These are phyloP conservation scores for Oscheius sp. DNA, from an alignment of 2,888 invertebrate genomes.

Conservation along the genomic window DNA sequence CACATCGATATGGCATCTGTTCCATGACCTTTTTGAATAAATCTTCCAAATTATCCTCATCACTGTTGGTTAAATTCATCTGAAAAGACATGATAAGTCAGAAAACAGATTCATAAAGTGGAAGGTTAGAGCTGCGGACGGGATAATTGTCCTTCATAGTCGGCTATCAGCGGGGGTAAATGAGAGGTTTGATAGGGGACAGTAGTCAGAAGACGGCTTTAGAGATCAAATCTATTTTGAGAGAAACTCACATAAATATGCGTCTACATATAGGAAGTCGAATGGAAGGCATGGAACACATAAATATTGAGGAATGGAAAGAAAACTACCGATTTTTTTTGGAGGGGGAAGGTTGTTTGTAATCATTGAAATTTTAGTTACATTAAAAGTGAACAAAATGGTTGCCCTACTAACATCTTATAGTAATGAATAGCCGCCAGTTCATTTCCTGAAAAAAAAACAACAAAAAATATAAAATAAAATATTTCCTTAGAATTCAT, in stretches of 20 bases:
- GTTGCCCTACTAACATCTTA: neutral
- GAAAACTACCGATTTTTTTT: neutral
- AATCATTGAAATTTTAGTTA: neutral
- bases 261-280: too few species aligned
- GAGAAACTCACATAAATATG: too few species aligned
- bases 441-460: neutral
- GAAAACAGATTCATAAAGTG: neutral
- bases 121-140: neutral
- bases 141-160: neutral
- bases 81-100: neutral
- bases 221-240: neutral
- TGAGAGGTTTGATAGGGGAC: neutral
- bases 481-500: too few species aligned
- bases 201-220: neutral
- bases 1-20: constrained; percentile 13
- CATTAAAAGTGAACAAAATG: neutral
- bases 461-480: too few species aligned
- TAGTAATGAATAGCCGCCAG: too few species aligned
- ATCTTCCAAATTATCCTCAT: constrained; percentile 2
- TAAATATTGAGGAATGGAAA: too few species aligned
- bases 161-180: constrained; percentile 5
- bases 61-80: constrained; percentile 10
- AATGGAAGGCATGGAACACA: too few species aligned
- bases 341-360: neutral
- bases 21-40: constrained; percentile 16